These are phyloP conservation scores for Anoplophora glabripennis DNA, from an alignment of 1,140 invertebrate genomes.

Conservation along the genomic window DNA sequence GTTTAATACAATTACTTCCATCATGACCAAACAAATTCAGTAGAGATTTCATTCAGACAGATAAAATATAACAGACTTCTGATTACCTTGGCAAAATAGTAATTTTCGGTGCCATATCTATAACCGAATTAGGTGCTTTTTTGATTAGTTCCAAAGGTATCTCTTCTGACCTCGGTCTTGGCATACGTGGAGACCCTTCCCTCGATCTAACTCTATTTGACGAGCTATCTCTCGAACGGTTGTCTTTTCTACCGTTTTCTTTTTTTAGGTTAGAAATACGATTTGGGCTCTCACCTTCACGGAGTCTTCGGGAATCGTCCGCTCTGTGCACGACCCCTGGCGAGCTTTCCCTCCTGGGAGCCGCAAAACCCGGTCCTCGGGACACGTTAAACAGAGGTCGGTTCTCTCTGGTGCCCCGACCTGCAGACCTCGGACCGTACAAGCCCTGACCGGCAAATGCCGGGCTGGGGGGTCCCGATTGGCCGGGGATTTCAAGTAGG, in stretches of 20 bases:
- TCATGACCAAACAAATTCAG: too few relatives aligned
- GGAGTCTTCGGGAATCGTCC: slow-evolving; percentile 37
- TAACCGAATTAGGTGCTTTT: slow-evolving; percentile 46
- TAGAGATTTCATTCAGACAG: too few relatives aligned
- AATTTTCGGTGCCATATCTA: slow-evolving; percentile 49
- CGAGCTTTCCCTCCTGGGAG: slow-evolving; percentile 57
- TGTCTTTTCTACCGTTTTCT: slow-evolving; percentile 34
- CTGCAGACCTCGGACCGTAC: slow-evolving; percentile 42
- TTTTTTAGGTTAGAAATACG: slow-evolving; percentile 31
- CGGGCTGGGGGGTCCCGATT: slow-evolving; percentile 56
- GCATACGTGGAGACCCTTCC: slow-evolving; percentile 69
- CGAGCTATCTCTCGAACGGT: slow-evolving; percentile 43
- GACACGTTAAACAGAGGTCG: slow-evolving; percentile 60
- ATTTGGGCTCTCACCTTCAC: slow-evolving; percentile 38
- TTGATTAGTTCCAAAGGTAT: slow-evolving; percentile 72
- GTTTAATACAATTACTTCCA: too few relatives aligned
- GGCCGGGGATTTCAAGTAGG: slow-evolving; percentile 78
- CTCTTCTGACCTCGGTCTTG: slow-evolving; percentile 74
- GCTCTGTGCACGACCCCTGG: slow-evolving; percentile 41
- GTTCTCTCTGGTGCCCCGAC: slow-evolving; percentile 56
- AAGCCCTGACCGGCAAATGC: slow-evolving; percentile 45
- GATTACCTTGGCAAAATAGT: slow-evolving; percentile 36
- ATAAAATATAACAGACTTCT: neutral
- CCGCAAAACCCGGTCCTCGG: slow-evolving; percentile 67
- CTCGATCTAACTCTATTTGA: slow-evolving; percentile 56